Percentiles rank a stretch among this genome's conserved stretches.
These are phyloP conservation scores for Dromiciops gliroides DNA, from an alignment of 2,113 vertebrate species.

Conservation along the genomic window DNA sequence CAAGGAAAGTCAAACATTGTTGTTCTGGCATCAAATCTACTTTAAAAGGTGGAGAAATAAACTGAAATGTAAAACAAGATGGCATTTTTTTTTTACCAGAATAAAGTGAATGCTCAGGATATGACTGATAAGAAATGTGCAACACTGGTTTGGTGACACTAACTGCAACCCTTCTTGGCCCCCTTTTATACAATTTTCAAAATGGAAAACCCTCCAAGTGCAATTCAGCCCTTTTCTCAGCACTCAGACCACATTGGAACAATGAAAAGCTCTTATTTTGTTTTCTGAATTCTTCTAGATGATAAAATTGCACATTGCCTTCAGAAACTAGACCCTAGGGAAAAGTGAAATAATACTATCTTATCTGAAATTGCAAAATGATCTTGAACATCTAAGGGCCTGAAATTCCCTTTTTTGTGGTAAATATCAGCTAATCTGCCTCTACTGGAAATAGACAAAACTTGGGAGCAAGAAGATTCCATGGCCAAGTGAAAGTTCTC, in stretches of 20 bases:
- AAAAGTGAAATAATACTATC: slow-evolving; percentile 35
- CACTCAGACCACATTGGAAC: slow-evolving; percentile 21
- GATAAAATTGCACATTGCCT: slow-evolving; percentile 36
- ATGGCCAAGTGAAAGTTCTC: slow-evolving; percentile 40
- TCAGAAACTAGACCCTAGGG: not conserved
- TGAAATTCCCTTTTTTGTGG: slow-evolving; percentile 4
- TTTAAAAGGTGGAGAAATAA: not conserved
- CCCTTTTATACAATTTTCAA: slow-evolving; percentile 8
- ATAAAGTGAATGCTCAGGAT: slow-evolving; percentile 31
- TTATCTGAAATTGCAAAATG: slow-evolving; percentile 51
- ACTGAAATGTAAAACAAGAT: not conserved
- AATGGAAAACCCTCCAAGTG: slow-evolving; percentile 25
- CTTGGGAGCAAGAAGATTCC: not conserved
- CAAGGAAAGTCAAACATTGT: not conserved
- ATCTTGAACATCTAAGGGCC: slow-evolving; percentile 4
- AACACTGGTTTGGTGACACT: slow-evolving; percentile 22
- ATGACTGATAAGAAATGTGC: slow-evolving; percentile 19
- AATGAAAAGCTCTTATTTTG: not conserved
- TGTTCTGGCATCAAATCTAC: not conserved
- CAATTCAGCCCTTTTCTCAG: slow-evolving; percentile 29
- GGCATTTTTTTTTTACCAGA: slow-evolving; percentile 38
- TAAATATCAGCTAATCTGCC: slow-evolving; percentile 39
- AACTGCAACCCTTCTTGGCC: not conserved
- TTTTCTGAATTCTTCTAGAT: slow-evolving; percentile 36
- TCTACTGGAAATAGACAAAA: slow-evolving; percentile 4